Evolutionary conservation across 2,113 vertebrate genomes (phyloP).

Genomic region (Toxotes chatareus): DNA sequence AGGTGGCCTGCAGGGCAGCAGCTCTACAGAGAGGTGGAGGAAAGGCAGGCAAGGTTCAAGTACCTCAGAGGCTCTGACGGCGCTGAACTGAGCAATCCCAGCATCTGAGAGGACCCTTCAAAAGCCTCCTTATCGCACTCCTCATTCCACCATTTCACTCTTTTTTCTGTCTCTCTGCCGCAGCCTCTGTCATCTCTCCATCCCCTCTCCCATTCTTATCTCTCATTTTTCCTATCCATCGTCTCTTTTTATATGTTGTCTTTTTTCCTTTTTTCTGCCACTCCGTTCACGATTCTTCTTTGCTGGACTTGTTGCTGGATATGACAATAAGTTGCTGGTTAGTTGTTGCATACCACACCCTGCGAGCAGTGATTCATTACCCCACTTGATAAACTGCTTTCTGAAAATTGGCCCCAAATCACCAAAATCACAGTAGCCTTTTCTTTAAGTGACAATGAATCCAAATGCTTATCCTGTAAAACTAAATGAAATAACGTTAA

Average conservation of each 20-base stretch:
- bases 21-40: slow-evolving; percentile 71
- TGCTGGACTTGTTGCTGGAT: neutral
- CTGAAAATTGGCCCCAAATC: neutral
- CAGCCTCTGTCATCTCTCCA: slow-evolving; percentile 48
- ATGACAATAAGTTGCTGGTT: slow-evolving; percentile 1
- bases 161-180: slow-evolving; percentile 25
- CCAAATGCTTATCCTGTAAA: neutral
- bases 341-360: neutral
- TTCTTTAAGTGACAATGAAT: neutral
- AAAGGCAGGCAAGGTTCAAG: slow-evolving; percentile 74
- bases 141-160: slow-evolving; percentile 51
- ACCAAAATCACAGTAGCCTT: neutral
- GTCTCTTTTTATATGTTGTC: slow-evolving; percentile 23
- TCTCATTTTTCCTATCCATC: slow-evolving; percentile 31
- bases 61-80: slow-evolving; percentile 70
- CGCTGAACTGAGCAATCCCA: slow-evolving; percentile 67
- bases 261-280: slow-evolving; percentile 13
- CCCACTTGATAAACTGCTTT: neutral
- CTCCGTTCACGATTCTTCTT: neutral
- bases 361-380: neutral
- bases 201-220: slow-evolving; percentile 32
- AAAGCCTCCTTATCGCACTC: slow-evolving; percentile 64
- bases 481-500: neutral
- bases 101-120: slow-evolving; percentile 72
- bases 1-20: slow-evolving; percentile 81